Conservation (phyloP, 2,113 vertebrate genomes). For the Bos indicus region DNA sequence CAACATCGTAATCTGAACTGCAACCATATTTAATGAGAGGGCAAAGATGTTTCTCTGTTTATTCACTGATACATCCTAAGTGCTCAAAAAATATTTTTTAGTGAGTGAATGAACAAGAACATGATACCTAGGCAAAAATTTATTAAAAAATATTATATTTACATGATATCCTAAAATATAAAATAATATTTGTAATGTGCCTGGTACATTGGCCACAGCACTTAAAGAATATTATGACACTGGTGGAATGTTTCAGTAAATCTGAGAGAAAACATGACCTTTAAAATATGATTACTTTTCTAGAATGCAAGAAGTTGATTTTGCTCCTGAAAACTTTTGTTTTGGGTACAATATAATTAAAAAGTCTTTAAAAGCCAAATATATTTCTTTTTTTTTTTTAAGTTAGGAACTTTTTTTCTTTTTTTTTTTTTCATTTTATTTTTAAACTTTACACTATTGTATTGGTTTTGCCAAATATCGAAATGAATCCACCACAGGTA, state of each 20-base stretch:
- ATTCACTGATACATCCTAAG: not conserved
- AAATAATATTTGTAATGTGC: not conserved
- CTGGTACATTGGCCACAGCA: not conserved
- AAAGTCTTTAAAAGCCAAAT: not conserved
- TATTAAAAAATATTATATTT: not conserved
- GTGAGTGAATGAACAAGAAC: not conserved
- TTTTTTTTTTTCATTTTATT: no score
- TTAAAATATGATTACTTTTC: constrained; percentile 29
- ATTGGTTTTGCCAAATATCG: no score
- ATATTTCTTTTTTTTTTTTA: not conserved
- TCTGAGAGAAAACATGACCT: not conserved
- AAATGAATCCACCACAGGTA: no score
- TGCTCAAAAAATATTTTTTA: not conserved
- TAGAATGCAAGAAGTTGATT: not conserved
- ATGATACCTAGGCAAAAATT: not conserved
- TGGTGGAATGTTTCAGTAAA: not conserved
- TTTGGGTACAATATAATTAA: not conserved
- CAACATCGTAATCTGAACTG: not conserved
- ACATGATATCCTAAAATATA: not conserved
- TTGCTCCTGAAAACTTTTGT: not conserved
- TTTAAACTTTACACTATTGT: no score
- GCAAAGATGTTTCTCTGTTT: not conserved
- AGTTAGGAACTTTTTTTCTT: no score
- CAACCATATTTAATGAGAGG: not conserved
- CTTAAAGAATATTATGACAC: not conserved